Evolutionary conservation across 2,888 invertebrate genomes (phyloP).

Genomic region (Agonum fuliginosum): DNA sequence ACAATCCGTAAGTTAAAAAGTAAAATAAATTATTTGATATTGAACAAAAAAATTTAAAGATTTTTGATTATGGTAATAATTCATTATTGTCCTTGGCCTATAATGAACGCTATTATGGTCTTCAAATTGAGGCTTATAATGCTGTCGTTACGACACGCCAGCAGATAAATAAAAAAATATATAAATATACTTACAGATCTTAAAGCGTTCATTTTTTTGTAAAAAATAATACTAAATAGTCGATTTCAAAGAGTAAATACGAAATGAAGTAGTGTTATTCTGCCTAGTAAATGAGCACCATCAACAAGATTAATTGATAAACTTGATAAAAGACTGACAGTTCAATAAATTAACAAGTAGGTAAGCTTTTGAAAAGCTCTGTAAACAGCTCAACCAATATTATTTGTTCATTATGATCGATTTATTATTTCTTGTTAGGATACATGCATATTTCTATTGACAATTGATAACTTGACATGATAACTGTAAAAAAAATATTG

Average conservation of each 20-base stretch:
- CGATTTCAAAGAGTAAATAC: constrained; percentile 2
- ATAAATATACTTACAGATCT: constrained; percentile 1
- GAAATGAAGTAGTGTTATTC: constrained; percentile 17
- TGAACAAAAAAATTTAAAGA: too few species aligned
- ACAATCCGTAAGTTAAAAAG: too few species aligned
- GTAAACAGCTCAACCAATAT: not conserved
- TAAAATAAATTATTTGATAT: too few species aligned
- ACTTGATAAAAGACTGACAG: constrained; percentile 36
- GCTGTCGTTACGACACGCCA: too few species aligned
- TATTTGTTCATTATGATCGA: constrained; percentile 37
- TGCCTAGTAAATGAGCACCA: not conserved
- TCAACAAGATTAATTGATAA: constrained; percentile 36
- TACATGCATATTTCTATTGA: constrained; percentile 11
- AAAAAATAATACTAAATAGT: not conserved
- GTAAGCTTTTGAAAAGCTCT: constrained; percentile 31
- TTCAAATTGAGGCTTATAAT: too few species aligned
- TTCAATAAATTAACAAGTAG: constrained; percentile 2
- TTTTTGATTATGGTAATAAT: too few species aligned
- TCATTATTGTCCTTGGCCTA: too few species aligned
- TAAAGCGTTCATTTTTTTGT: constrained; percentile 2
- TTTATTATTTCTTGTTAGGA: constrained; percentile 2
- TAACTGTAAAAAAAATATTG: constrained; percentile 16
- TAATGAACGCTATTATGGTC: too few species aligned
- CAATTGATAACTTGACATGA: constrained; percentile 7
- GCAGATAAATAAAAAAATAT: not conserved